Conservation (phyloP, 1,140 invertebrate species). For the Bactericera cockerelli region DNA sequence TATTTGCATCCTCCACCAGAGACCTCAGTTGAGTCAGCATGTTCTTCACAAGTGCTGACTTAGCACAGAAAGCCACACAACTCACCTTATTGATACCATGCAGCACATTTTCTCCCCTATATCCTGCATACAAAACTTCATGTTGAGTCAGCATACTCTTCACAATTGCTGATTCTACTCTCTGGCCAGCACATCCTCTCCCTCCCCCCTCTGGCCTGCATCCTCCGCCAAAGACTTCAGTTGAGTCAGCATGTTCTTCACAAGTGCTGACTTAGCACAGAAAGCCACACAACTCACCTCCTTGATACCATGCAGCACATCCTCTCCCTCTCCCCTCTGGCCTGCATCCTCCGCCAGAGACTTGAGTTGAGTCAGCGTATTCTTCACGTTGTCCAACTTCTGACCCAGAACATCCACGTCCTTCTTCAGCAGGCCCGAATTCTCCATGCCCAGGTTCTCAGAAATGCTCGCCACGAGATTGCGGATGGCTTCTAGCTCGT, state of each 20-base stretch:
- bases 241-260: slow-evolving; percentile 50
- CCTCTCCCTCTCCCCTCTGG: slow-evolving; percentile 19
- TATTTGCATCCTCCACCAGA: slow-evolving; percentile 41
- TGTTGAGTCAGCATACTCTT: slow-evolving; percentile 48
- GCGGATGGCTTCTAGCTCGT: slow-evolving; percentile 55
- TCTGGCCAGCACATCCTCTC: background rate
- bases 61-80: no score
- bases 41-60: no score
- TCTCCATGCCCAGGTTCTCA: slow-evolving; percentile 55
- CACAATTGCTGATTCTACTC: no score
- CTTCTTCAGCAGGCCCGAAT: slow-evolving; percentile 45
- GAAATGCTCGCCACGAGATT: slow-evolving; percentile 60
- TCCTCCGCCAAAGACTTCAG: slow-evolving; percentile 52
- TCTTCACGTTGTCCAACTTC: slow-evolving; percentile 52
- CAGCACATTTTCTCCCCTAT: slow-evolving; percentile 26
- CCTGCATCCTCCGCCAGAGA: slow-evolving; percentile 45
- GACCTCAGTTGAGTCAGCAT: slow-evolving; percentile 55
- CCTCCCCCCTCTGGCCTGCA: slow-evolving; percentile 28
- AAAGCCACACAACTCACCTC: no score
- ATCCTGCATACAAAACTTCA: slow-evolving; percentile 51
- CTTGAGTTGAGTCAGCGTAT: slow-evolving; percentile 52
- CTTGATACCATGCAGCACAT: background rate
- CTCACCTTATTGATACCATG: background rate
- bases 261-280: no score
- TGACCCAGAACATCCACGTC: slow-evolving; percentile 60